Conservation (phyloP, 2,888 invertebrate species). For the Himalopsyche tibetana region DNA sequence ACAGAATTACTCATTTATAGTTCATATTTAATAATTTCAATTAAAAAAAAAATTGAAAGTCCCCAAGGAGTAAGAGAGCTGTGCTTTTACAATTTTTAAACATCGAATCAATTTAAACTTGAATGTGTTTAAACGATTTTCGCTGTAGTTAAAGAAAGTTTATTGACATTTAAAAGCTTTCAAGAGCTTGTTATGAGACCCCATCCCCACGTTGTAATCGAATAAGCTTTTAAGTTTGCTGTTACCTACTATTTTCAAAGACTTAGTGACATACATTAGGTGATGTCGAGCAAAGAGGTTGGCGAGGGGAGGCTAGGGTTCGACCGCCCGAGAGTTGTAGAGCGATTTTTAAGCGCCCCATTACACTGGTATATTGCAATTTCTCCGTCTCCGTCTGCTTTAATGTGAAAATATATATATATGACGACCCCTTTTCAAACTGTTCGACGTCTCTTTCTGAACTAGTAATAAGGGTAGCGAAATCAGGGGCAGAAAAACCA, state of each 20-base stretch:
- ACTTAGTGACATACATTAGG: constrained; percentile 40
- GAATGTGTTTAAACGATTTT: constrained; percentile 31
- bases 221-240: constrained; percentile 43
- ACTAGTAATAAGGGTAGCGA: constrained; percentile 39
- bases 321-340: constrained; percentile 52
- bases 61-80: too few relatives aligned
- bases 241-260: constrained; percentile 42
- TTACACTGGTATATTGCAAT: constrained; percentile 64
- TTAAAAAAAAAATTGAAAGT: too few relatives aligned
- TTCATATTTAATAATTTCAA: too few relatives aligned
- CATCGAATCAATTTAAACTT: constrained; percentile 26
- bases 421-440: constrained; percentile 46
- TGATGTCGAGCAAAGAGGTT: constrained; percentile 6
- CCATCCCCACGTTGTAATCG: constrained; percentile 24
- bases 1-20: too few relatives aligned
- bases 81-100: neutral
- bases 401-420: constrained; percentile 5
- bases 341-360: constrained; percentile 62
- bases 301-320: neutral
- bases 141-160: constrained; percentile 37
- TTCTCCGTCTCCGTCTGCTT: constrained; percentile 34
- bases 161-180: constrained; percentile 43
- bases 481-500: constrained; percentile 8
- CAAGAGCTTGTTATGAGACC: constrained; percentile 36
- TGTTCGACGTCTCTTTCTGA: constrained; percentile 41